Base-by-base conservation (phyloP, 2,888 invertebrate species). In the Euphydryas editha region DNA sequence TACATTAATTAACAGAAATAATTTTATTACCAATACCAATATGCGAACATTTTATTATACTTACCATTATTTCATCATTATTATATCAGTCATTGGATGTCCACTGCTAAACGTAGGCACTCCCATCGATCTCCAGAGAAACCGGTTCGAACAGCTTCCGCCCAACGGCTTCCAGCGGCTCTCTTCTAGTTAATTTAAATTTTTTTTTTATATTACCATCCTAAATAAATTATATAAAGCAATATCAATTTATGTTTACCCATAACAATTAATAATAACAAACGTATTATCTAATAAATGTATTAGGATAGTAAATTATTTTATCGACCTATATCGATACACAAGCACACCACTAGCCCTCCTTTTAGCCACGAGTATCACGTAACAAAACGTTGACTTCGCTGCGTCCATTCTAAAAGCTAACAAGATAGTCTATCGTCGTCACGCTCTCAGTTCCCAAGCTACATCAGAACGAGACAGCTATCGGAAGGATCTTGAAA, bases 291-390 rank as follows among this genome's bases (percentile, higher is more conserved):
- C 11, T 3, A 39, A 15, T 3, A 11, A 39, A 11, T 39, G 2
- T 13, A 39, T 13, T 39, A 39, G 1, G 3, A 11, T 39, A 39
- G 11, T 13, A 39, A 39, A 13, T 42, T n/a, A 11, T 39, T 36
- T 55, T 1, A 36, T 21, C 15, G 7, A 59, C 44, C 21, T 47
- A 39, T 63, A 61, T 66, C 68, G 66, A 71, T 62, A 59, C 7
- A 51, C n/a, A 66, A 51, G 30, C 47, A 65, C 81, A 73, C 72
- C 84, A 74, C 83, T 82, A 78, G 72, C 72, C 66, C 67, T 73
- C 70, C 80, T 81, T 73, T 76, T 77, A 76, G 78, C 75, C 87
- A 89, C 88, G 88, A 78, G 77, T 89, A 89, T 89, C 85, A 75
- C 75, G 82, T 89, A 87, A 83, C 89, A 83, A 86, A 85, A 81